phyloP scores from a whole-genome alignment of 2,888 invertebrate genomes.

The Auanema freiburgensis region DNA sequence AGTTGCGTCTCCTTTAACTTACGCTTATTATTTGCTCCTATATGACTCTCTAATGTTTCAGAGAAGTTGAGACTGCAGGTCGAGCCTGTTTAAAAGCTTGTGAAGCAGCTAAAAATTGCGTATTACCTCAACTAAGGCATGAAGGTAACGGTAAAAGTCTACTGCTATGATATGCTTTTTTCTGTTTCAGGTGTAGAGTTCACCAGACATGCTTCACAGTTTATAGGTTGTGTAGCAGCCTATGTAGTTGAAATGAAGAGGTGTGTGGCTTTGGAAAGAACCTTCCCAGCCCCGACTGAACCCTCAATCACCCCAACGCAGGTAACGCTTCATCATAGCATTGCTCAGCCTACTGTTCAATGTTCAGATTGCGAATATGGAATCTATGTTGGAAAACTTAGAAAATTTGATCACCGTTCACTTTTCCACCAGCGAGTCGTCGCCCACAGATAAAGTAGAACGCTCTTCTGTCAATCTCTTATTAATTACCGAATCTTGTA shows the following conservation, averaged over 20 bases:
- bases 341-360: background rate
- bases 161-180: background rate
- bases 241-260: conserved; percentile 62
- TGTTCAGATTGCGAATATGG: conserved; percentile 49
- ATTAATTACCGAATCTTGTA: conserved; percentile 17
- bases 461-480: background rate
- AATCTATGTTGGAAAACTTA: conserved; percentile 59
- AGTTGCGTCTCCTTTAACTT: background rate
- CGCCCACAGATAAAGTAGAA: conserved; percentile 55
- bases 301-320: conserved; percentile 42
- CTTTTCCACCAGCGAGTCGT: conserved; percentile 61
- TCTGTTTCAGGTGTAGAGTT: conserved; percentile 54
- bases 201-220: conserved; percentile 60
- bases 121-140: conserved; percentile 61
- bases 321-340: conserved; percentile 15
- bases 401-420: conserved; percentile 63
- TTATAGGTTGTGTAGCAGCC: conserved; percentile 62
- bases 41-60: conserved; percentile 14
- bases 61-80: conserved; percentile 50
- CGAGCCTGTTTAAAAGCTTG: conserved; percentile 58
- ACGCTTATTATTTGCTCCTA: background rate
- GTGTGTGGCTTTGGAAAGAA: conserved; percentile 54
- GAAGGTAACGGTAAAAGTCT: conserved; percentile 40
- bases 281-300: conserved; percentile 47
- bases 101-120: conserved; percentile 60